Conservation (phyloP, 2,797 vertebrate species). For the Spizella passerina region DNA sequence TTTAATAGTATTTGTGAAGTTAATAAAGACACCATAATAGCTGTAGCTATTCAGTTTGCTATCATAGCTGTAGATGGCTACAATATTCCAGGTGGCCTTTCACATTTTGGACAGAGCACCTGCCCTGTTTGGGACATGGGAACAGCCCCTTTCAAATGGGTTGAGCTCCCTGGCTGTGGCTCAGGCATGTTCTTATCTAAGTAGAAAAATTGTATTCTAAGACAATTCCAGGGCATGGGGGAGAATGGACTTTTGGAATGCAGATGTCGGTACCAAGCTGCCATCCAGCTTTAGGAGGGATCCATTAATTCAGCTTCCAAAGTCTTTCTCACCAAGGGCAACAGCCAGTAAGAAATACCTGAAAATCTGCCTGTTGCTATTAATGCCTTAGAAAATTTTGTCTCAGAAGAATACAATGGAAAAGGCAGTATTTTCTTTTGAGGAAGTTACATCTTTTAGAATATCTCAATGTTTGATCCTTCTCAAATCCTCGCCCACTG, state of each 20-base stretch:
- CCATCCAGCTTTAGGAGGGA: not conserved
- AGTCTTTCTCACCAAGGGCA: not conserved
- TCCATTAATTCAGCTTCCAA: not conserved
- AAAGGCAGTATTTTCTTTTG: not conserved
- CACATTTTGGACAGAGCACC: not conserved
- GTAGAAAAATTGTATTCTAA: not conserved
- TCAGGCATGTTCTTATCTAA: not conserved
- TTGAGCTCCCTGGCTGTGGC: not conserved
- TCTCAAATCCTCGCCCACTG: not conserved
- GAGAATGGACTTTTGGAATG: not conserved
- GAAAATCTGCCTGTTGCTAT: not conserved
- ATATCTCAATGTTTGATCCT: not conserved
- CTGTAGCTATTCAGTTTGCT: not conserved
- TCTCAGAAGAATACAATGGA: not conserved
- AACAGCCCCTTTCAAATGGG: not conserved
- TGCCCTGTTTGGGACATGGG: not conserved
- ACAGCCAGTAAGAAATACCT: not conserved
- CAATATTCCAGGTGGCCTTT: not conserved
- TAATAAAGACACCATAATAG: not conserved
- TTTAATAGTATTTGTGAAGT: not conserved
- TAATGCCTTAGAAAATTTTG: not conserved
- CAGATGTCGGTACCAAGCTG: not conserved
- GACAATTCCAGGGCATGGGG: not conserved
- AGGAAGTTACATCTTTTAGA: not conserved
- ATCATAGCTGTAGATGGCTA: not conserved